Evolutionary conservation across 1,140 invertebrate species (phyloP), one percentile per base, ranked within the genome.

Genomic region (Tyrophagus putrescentiae): DNA sequence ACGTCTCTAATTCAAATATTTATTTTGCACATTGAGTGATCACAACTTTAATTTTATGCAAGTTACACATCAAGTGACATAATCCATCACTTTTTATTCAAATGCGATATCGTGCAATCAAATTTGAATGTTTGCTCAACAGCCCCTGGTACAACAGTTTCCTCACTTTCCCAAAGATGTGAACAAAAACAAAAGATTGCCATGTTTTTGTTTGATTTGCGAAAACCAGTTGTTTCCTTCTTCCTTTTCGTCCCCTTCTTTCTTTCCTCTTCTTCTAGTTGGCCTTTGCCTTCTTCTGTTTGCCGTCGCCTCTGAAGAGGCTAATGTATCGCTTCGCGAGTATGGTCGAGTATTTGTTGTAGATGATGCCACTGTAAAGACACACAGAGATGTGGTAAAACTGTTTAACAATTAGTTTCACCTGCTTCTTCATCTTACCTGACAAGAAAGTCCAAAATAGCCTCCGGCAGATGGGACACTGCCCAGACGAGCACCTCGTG

Each of bases 401-500:
- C n/a, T n/a, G n/a, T n/a, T n/a, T n/a, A n/a, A n/a, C n/a, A n/a
- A n/a, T n/a, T n/a, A n/a, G n/a, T n/a, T n/a, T n/a, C n/a, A n/a
- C n/a, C n/a, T n/a, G n/a, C n/a, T n/a, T n/a, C n/a, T n/a, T n/a
- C n/a, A n/a, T n/a, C n/a, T n/a, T n/a, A n/a, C n/a, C 27, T 54
- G 1, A 54, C 27, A 3, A 2, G n/a, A 29, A 9, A 11, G 25
- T 54, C 52, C 7, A 54, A 2, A n/a, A 54, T 54, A 16, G 25
- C 39, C 27, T 54, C 52, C 9, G 52, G 52, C 13, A 54, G 1
- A 33, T 54, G 52, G n/a, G 52, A 54, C 25, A 13, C 3, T 3
- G 52, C 52, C 52, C 52, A 54, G 11, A 28, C 13, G 25, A 42
- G 18, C 3, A 54, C 52, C 13, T 54, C 52, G 27, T 54, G 25